Evolutionary conservation across 2,113 vertebrate species (phyloP).

Genomic region (Pionites leucogaster): DNA sequence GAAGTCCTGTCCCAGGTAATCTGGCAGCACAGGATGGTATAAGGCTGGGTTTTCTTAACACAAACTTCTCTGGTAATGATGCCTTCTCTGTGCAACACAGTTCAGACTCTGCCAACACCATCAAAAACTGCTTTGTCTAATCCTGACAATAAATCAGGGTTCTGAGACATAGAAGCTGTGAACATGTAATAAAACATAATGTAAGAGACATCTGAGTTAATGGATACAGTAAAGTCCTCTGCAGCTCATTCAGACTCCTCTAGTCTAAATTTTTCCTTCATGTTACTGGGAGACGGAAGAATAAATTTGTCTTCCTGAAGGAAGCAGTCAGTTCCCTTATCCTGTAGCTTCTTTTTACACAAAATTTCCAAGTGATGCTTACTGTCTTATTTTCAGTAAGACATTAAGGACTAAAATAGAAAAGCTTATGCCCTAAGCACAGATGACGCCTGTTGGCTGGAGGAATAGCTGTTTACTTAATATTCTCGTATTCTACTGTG

Average conservation of each 20-base stretch:
- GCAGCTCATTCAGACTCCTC: background rate
- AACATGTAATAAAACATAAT: background rate
- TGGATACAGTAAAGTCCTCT: background rate
- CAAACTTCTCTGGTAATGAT: background rate
- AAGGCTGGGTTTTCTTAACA: background rate
- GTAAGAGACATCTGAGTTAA: background rate
- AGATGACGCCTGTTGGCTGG: background rate
- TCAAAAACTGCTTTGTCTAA: background rate
- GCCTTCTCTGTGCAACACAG: background rate
- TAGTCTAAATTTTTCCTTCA: background rate
- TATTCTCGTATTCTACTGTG: background rate
- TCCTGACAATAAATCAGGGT: background rate
- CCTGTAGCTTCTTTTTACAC: background rate
- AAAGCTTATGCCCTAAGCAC: background rate
- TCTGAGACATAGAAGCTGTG: background rate
- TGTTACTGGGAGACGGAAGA: background rate
- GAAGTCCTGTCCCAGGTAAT: background rate
- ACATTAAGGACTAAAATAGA: background rate
- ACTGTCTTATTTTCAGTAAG: background rate
- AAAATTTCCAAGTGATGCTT: background rate
- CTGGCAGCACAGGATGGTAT: background rate
- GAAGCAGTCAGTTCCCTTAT: background rate
- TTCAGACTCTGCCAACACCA: background rate
- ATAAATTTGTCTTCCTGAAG: background rate
- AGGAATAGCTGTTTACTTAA: background rate